Conservation (phyloP, 2,113 vertebrate genomes). For the Proteles cristata region DNA sequence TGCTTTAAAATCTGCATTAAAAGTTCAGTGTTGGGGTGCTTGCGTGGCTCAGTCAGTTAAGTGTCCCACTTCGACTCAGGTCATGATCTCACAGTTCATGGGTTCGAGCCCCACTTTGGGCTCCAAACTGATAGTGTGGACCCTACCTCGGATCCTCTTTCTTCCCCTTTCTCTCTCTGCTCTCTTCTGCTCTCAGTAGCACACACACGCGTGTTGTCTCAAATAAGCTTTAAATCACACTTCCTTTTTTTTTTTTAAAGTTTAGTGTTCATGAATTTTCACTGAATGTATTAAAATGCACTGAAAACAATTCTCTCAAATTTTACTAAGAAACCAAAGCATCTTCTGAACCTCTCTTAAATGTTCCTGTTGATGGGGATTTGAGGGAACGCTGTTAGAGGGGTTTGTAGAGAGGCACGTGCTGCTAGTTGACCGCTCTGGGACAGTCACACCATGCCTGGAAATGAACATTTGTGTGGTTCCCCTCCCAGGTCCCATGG, state of each 20-base stretch:
- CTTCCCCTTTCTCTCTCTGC: no score
- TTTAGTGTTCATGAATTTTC: background rate
- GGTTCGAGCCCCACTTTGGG: no score
- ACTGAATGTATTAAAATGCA: background rate
- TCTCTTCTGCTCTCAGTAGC: accelerated
- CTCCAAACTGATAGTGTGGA: no score
- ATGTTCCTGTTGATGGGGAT: background rate
- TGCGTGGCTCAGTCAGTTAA: no score
- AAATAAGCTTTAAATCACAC: no score
- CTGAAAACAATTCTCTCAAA: background rate
- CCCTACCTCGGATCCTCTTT: no score
- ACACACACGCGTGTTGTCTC: no score
- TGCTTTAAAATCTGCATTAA: constrained; percentile 6
- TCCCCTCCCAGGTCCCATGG: constrained; percentile 85
- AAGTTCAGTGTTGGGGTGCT: background rate
- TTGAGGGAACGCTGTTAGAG: background rate
- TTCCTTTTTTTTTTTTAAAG: background rate
- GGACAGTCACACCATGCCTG: background rate
- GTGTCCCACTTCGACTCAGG: no score
- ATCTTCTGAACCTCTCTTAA: background rate
- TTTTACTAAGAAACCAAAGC: background rate
- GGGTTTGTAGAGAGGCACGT: background rate
- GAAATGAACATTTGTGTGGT: background rate
- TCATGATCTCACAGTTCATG: no score
- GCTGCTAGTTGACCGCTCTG: accelerated